A percentile compares a stretch with the other conserved stretches of the same genome.
These are phyloP conservation scores for Melitaea athalia DNA, from an alignment of 2,888 invertebrate species.

Conservation along the genomic window DNA sequence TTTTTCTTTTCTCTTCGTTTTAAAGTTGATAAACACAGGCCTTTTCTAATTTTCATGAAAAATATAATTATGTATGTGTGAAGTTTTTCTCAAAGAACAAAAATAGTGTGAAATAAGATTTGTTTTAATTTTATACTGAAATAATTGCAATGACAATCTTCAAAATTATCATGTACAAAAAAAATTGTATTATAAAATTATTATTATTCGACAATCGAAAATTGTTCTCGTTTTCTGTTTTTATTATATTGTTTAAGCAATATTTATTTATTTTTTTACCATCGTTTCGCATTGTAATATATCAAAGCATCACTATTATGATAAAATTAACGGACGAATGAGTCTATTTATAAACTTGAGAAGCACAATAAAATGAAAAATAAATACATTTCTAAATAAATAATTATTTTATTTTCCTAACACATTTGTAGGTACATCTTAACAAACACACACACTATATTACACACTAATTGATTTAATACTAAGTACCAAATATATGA, in stretches of 20 bases:
- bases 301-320: constrained; percentile 65
- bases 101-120: no score
- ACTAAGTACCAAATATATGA: no score
- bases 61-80: no score
- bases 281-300: constrained; percentile 66
- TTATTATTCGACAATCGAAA: constrained; percentile 47
- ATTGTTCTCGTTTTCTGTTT: constrained; percentile 53
- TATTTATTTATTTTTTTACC: constrained; percentile 69
- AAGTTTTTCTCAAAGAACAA: no score
- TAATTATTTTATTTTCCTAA: constrained; percentile 19
- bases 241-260: constrained; percentile 53
- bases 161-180: neutral
- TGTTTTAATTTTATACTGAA: neutral
- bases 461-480: no score
- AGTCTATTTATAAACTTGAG: constrained; percentile 74
- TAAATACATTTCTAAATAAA: constrained; percentile 78
- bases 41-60: no score
- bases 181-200: constrained; percentile 17
- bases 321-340: constrained; percentile 60
- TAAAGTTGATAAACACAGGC: neutral
- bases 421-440: neutral
- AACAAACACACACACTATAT: no score
- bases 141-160: neutral
- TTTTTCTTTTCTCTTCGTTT: neutral
- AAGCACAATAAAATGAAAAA: constrained; percentile 81